phyloP scores from a whole-genome alignment of 2,797 vertebrate species.

The Pteropus rufus region DNA sequence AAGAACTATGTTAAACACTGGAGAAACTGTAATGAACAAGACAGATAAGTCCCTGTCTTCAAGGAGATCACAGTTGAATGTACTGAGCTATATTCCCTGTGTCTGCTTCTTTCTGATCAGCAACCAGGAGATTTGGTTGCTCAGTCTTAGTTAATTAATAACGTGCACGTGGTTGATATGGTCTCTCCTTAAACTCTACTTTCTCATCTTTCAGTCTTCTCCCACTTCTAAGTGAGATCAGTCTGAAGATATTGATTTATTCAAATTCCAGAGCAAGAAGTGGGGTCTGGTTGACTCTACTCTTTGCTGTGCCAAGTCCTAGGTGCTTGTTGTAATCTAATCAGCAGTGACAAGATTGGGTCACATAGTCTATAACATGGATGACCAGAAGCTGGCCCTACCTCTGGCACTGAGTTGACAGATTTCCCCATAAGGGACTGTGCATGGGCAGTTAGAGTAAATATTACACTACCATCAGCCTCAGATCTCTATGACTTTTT shows the following conservation, averaged over 20 bases:
- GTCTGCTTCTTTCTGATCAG: neutral
- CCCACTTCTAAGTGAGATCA: neutral
- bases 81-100: neutral
- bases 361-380: neutral
- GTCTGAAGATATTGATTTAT: neutral
- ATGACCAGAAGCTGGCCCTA: neutral
- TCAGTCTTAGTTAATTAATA: neutral
- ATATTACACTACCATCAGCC: neutral
- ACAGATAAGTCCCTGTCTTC: neutral
- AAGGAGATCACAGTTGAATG: neutral
- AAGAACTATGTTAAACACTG: neutral
- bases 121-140: neutral
- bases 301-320: neutral
- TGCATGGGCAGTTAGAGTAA: neutral
- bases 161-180: neutral
- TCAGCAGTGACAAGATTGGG: neutral
- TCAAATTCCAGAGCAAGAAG: neutral
- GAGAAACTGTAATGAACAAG: neutral
- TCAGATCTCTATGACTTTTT: neutral
- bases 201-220: neutral
- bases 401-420: neutral
- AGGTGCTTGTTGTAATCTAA: neutral
- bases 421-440: neutral
- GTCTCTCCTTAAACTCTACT: neutral
- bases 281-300: neutral